Conservation (phyloP, 2,797 vertebrate species). For the Naso thynnoides region DNA sequence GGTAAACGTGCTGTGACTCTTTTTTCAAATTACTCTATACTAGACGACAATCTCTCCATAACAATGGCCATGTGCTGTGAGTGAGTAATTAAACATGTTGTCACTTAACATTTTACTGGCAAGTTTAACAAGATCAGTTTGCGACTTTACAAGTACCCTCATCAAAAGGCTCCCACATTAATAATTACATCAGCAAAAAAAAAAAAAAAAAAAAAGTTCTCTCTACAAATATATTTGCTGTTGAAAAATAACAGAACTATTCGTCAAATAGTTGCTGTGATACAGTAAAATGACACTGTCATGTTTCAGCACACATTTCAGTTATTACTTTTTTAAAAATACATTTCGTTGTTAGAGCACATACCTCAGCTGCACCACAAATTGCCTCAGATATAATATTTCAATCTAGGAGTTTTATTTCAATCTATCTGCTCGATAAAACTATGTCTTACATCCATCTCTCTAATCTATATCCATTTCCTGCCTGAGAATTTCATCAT, state of each 20-base stretch:
- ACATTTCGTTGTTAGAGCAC: background rate
- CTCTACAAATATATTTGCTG: background rate
- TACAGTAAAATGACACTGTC: background rate
- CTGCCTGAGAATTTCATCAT: conserved; percentile 24
- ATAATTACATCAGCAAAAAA: too few relatives aligned
- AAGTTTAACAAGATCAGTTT: too few relatives aligned
- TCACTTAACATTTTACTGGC: background rate
- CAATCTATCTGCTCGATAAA: background rate
- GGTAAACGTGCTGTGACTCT: background rate
- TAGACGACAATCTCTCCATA: background rate
- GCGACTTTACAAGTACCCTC: background rate
- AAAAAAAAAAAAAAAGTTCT: too few relatives aligned
- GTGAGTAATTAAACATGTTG: background rate
- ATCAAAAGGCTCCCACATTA: background rate
- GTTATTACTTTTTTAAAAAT: background rate
- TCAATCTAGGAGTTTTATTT: background rate
- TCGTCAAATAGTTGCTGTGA: background rate
- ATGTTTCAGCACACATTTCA: background rate
- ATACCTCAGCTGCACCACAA: background rate
- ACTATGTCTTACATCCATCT: background rate
- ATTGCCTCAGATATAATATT: conserved; percentile 17
- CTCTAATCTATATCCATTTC: conserved; percentile 19
- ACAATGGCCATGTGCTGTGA: background rate
- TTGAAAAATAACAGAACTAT: too few relatives aligned
- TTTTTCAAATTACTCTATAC: background rate